Percentiles rank a stretch among this genome's conserved stretches.
Evolutionary conservation across 2,113 vertebrate species (phyloP).

Genomic region (Tichodroma muraria): DNA sequence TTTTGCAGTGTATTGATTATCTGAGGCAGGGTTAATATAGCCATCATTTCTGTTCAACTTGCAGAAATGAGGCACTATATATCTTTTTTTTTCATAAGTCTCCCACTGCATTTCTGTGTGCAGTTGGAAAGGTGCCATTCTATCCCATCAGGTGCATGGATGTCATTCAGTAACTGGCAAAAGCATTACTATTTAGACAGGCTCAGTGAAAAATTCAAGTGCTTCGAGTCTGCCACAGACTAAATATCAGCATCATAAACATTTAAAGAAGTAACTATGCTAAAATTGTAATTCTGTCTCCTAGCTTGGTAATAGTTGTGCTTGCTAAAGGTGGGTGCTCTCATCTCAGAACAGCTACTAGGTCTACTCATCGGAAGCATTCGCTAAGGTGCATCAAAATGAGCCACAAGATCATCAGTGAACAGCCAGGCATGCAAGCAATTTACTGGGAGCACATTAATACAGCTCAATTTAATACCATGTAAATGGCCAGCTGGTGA

Average conservation of each 20-base stretch:
- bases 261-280: not conserved
- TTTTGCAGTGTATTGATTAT: not conserved
- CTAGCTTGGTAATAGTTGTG: not conserved
- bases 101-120: not conserved
- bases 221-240: not conserved
- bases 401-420: not conserved
- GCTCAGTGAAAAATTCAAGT: not conserved
- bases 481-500: not conserved
- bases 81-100: not conserved
- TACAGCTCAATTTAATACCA: not conserved
- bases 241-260: not conserved
- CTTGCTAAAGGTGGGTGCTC: not conserved
- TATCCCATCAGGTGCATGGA: accelerated
- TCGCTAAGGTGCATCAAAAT: not conserved
- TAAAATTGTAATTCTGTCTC: not conserved
- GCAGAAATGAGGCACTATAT: not conserved
- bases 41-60: not conserved
- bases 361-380: not conserved
- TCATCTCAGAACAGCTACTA: not conserved
- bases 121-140: not conserved
- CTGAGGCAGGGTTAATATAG: not conserved
- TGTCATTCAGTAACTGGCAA: not conserved
- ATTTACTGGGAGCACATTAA: not conserved
- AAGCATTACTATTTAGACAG: not conserved
- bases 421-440: not conserved